Evolutionary conservation across 2,888 invertebrate genomes (phyloP).

Genomic region (Caenorhabditis sp.): DNA sequence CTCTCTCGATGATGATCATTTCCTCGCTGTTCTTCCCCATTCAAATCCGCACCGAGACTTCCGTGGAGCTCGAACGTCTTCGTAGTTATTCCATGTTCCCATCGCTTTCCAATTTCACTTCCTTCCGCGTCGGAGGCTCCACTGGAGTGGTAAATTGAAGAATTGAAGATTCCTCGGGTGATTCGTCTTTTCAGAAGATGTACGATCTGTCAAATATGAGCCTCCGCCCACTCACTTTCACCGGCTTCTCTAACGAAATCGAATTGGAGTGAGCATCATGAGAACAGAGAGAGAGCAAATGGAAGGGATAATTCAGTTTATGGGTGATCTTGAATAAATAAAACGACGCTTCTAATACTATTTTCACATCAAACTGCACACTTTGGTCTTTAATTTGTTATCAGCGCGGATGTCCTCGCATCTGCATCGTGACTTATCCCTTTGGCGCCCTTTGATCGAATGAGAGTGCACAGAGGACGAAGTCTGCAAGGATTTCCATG

Average conservation of each 20-base stretch:
- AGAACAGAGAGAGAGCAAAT: no score
- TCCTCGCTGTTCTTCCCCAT: slow-evolving; percentile 30
- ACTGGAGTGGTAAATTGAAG: slow-evolving; percentile 19
- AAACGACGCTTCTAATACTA: no score
- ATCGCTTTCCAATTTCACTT: slow-evolving; percentile 38
- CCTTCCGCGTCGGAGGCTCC: slow-evolving; percentile 10
- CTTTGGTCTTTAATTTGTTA: slow-evolving; percentile 66
- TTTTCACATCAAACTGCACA: slow-evolving; percentile 54
- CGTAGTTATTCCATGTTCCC: slow-evolving; percentile 29
- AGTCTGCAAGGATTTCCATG: slow-evolving; percentile 10
- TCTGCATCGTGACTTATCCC: slow-evolving; percentile 51
- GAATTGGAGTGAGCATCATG: slow-evolving; percentile 16
- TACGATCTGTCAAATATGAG: slow-evolving; percentile 22
- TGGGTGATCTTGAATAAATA: no score
- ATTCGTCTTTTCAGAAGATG: slow-evolving; percentile 41
- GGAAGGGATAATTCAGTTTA: no score
- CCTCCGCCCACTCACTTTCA: slow-evolving; percentile 39
- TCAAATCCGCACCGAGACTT: slow-evolving; percentile 16
- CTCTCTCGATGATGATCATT: slow-evolving; percentile 45
- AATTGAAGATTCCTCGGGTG: no score
- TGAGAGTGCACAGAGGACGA: slow-evolving; percentile 25
- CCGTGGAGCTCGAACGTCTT: slow-evolving; percentile 35
- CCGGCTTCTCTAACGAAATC: slow-evolving; percentile 44
- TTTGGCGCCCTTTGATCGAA: slow-evolving; percentile 19
- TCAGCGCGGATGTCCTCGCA: slow-evolving; percentile 66